These are phyloP conservation scores for Sinocyclocheilus grahami DNA, from an alignment of 2,113 vertebrate species.

Conservation along the genomic window DNA sequence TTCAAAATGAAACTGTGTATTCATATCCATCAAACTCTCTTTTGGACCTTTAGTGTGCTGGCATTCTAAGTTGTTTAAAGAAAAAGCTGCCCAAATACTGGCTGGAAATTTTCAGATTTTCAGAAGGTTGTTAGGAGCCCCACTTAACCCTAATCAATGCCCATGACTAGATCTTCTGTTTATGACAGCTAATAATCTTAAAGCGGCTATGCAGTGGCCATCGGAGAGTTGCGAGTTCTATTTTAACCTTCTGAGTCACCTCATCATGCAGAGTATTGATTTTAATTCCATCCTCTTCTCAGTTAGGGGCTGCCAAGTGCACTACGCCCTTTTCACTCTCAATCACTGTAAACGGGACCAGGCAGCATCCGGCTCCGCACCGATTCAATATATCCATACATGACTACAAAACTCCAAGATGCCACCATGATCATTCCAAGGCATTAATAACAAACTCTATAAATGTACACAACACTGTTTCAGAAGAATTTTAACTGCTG, in stretches of 20 bases:
- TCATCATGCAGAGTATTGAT: conserved; percentile 63
- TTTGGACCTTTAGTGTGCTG: not conserved
- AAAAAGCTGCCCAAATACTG: not conserved
- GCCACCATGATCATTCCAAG: not conserved
- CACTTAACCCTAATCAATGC: not conserved
- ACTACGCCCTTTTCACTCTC: conserved; percentile 53
- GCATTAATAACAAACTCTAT: too few species aligned
- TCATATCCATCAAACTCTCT: not conserved
- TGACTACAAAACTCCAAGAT: conserved; percentile 1
- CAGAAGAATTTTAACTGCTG: not conserved
- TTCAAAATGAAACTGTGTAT: not conserved
- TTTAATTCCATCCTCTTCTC: conserved; percentile 58
- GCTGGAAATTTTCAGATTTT: not conserved
- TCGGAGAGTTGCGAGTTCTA: conserved; percentile 26
- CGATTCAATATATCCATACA: conserved; percentile 13
- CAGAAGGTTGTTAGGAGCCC: not conserved
- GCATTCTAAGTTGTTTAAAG: not conserved
- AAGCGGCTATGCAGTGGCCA: not conserved
- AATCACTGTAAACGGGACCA: conserved; percentile 55
- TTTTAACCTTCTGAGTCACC: conserved; percentile 60
- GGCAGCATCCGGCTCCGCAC: conserved; percentile 26
- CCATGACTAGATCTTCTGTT: not conserved
- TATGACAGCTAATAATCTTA: conserved; percentile 33
- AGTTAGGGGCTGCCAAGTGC: conserved; percentile 47
- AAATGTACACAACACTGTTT: not conserved